phyloP scores from a whole-genome alignment of 1,140 invertebrate genomes.

The Trichonephila clavipes region DNA sequence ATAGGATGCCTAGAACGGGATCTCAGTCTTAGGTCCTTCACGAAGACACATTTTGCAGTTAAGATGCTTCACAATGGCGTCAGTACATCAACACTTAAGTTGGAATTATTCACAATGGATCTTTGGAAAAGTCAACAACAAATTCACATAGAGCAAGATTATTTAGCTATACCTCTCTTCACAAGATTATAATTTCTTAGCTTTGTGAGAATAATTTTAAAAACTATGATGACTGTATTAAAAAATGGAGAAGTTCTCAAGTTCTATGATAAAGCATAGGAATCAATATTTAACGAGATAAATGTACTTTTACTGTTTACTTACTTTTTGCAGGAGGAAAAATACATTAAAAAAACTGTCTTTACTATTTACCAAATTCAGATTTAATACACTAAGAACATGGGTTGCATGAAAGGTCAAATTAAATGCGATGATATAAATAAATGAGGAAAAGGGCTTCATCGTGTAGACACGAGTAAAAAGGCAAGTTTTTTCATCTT shows the following conservation, averaged over 20 bases:
- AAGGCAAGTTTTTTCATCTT: too few species aligned
- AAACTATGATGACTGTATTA: slow-evolving; percentile 10
- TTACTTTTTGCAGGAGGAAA: not conserved
- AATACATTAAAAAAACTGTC: not conserved
- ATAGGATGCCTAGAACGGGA: slow-evolving; percentile 57
- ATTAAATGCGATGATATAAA: not conserved
- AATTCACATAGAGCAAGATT: slow-evolving; percentile 61
- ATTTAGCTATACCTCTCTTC: slow-evolving; percentile 67
- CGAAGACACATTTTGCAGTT: slow-evolving; percentile 21
- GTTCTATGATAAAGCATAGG: not conserved
- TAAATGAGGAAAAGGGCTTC: not conserved
- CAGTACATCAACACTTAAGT: slow-evolving; percentile 42
- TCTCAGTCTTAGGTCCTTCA: slow-evolving; percentile 64
- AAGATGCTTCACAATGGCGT: slow-evolving; percentile 73
- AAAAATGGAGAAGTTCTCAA: not conserved
- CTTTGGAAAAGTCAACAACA: slow-evolving; percentile 48
- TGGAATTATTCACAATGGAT: slow-evolving; percentile 68
- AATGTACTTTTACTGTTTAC: not conserved
- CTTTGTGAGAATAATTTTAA: not conserved
- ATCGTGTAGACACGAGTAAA: too few species aligned
- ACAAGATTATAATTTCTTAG: slow-evolving; percentile 19
- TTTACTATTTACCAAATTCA: not conserved
- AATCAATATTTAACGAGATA: not conserved
- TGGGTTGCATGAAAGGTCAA: not conserved
- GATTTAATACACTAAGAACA: not conserved